These are phyloP conservation scores for Solenopsis fugax DNA, from an alignment of 1,140 invertebrate genomes.

Conservation along the genomic window DNA sequence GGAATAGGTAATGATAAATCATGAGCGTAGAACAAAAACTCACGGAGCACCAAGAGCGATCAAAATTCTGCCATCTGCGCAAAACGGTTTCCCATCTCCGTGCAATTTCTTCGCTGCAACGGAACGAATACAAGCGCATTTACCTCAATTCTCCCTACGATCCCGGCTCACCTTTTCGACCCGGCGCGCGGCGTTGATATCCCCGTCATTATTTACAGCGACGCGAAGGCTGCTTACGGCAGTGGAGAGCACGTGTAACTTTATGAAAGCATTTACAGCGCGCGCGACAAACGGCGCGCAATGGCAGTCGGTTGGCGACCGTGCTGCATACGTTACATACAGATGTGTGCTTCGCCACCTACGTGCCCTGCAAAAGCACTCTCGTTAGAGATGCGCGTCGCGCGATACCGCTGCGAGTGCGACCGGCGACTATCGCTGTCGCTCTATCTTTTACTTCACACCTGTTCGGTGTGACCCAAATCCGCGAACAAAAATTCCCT, in stretches of 20 bases:
- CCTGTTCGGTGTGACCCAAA: background rate
- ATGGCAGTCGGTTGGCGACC: conserved; percentile 5
- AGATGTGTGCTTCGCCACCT: conserved; percentile 3
- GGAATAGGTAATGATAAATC: conserved; percentile 10
- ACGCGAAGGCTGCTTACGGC: conserved; percentile 15
- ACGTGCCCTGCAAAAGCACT: conserved; percentile 26
- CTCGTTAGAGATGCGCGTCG: conserved; percentile 50
- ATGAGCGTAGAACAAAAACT: background rate
- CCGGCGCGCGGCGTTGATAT: conserved; percentile 24
- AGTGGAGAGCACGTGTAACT: conserved; percentile 37
- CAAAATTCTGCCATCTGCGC: background rate
- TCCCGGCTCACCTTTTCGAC: conserved; percentile 14
- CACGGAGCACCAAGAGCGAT: background rate
- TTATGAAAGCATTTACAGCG: conserved; percentile 47
- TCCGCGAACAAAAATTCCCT: conserved; percentile 5
- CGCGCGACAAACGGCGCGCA: conserved; percentile 31
- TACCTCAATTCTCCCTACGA: conserved; percentile 42
- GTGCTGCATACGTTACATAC: conserved; percentile 47
- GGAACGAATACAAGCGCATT: conserved; percentile 27
- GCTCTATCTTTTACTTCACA: conserved; percentile 37
- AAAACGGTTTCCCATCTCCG: background rate
- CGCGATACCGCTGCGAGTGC: conserved; percentile 6
- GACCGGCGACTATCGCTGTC: background rate
- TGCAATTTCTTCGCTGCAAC: conserved; percentile 20
- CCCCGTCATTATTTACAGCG: conserved; percentile 47